Evolutionary conservation across 2,888 invertebrate species (phyloP).

Genomic region (Eledona agricola): DNA sequence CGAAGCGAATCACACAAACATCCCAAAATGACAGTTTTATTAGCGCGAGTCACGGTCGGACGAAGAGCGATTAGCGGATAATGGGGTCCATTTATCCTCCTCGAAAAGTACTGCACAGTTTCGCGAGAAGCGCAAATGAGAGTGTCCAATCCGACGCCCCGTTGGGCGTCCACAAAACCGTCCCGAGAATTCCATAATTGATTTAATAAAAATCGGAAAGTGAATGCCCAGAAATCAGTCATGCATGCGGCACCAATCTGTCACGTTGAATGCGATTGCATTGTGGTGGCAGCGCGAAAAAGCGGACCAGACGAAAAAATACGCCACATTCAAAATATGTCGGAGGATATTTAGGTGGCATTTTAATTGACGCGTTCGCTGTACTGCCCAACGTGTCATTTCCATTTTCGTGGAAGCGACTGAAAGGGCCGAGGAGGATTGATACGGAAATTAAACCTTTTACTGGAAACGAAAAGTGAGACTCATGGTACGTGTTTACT

Average conservation of each 20-base stretch:
- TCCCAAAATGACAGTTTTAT: constrained; percentile 8
- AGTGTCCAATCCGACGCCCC: constrained; percentile 22
- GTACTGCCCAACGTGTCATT: constrained; percentile 16
- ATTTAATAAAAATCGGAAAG: constrained; percentile 18
- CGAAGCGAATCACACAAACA: constrained; percentile 7
- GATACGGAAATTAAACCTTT: too few species aligned
- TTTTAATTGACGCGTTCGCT: constrained; percentile 14
- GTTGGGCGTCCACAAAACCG: constrained; percentile 20
- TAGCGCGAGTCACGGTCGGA: constrained; percentile 1
- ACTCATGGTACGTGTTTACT: too few species aligned
- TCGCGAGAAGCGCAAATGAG: not conserved
- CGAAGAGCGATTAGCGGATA: too few species aligned
- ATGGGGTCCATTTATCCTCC: not conserved
- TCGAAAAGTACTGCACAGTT: not conserved
- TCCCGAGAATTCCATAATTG: constrained; percentile 25
- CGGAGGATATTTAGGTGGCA: constrained; percentile 12
- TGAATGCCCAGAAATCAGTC: constrained; percentile 21
- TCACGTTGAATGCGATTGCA: constrained; percentile 15
- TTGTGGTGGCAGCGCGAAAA: too few species aligned
- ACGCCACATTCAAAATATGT: constrained; percentile 14
- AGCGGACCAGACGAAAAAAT: constrained; percentile 4
- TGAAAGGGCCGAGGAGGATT: not conserved
- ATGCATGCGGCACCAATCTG: constrained; percentile 28
- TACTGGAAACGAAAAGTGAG: too few species aligned
- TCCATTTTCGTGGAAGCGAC: constrained; percentile 14